Base-by-base conservation (phyloP, 1,140 invertebrate species). In the Aphelenchoides besseyi region DNA sequence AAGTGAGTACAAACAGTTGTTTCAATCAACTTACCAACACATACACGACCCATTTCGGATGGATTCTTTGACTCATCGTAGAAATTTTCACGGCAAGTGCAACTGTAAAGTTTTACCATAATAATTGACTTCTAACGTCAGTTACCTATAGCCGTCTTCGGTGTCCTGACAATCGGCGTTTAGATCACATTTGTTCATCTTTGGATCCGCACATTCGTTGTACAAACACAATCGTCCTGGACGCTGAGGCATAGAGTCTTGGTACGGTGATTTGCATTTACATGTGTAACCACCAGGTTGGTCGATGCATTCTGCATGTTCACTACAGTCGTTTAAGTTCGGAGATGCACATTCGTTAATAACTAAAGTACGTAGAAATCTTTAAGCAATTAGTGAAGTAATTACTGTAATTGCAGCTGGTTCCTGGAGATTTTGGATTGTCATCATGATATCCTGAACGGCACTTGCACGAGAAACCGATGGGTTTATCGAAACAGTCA, bases 251-350 rank as follows among this genome's bases (percentile, higher is more conserved):
- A 69, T 80, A 68, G 80, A 81, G 61, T 87, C 86, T 57, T 83
- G 89, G 28, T 91, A 91, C 2, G 93, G 93, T 5, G 89, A 85
- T 2, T 89, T 89, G 81, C 94, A 98, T 2, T 87, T 86, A 78
- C 95, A 98, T 48, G 88, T 89, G 81, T 93, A 97, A 3, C 90
- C 90, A 12, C 94, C 94, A 88, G 92, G 93, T 0, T 89, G 89
- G 83, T 97, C 97, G 28, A 89, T 89, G 85, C 95, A 97, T 0
- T 86, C 88, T 0, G 87, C 94, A 61, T 91, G 88, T 9, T 89
- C 87, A 77, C 92, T 90, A 80, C 95, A 98, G 84, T 97, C 94
- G 82, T 97, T 92, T 5, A 95, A 84, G 64, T 95, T 92, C 3
- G 89, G 83, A 0, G 90, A 90, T 0, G 89, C 88, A 78, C 93